Percentiles rank a stretch among this genome's conserved stretches.
phyloP scores from a whole-genome alignment of 2,113 vertebrate species.

The Sander lucioperca region DNA sequence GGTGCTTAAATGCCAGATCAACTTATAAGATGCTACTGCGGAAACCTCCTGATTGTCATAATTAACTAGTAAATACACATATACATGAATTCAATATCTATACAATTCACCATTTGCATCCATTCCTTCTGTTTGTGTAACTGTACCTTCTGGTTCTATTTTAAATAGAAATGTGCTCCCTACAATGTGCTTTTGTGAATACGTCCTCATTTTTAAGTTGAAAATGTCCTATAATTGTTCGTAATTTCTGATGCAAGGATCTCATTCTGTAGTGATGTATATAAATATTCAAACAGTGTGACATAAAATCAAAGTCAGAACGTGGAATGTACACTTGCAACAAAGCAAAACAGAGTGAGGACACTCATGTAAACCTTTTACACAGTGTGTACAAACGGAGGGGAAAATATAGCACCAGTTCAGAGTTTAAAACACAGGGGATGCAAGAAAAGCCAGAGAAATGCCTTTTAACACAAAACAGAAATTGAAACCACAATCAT shows the following conservation, averaged over 20 bases:
- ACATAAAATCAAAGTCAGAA: slow-evolving; percentile 35
- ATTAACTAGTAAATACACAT: slow-evolving; percentile 49
- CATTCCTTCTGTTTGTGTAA: slow-evolving; percentile 40
- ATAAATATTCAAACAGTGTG: slow-evolving; percentile 5
- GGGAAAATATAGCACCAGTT: slow-evolving; percentile 82
- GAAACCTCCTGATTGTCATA: slow-evolving; percentile 80
- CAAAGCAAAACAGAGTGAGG: slow-evolving; percentile 3
- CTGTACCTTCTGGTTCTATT: slow-evolving; percentile 1
- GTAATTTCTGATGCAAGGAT: background rate
- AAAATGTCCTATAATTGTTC: background rate
- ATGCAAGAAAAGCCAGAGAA: slow-evolving; percentile 45
- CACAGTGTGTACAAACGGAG: slow-evolving; percentile 62
- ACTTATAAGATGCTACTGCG: slow-evolving; percentile 47
- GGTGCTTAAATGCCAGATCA: slow-evolving; percentile 46
- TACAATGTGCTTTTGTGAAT: slow-evolving; percentile 48
- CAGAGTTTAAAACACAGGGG: slow-evolving; percentile 59
- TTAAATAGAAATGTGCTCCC: slow-evolving; percentile 53
- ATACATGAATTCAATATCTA: slow-evolving; percentile 40
- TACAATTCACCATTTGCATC: slow-evolving; percentile 37
- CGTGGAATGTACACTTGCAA: slow-evolving; percentile 37
- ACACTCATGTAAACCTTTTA: slow-evolving; percentile 61
- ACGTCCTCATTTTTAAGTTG: background rate
- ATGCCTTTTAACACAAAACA: slow-evolving; percentile 52
- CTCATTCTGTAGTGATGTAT: background rate
- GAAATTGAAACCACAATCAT: slow-evolving; percentile 54